Percentiles rank a stretch among this genome's conserved stretches.
Conservation (phyloP, 2,797 vertebrate genomes). For the Morelia viridis region DNA sequence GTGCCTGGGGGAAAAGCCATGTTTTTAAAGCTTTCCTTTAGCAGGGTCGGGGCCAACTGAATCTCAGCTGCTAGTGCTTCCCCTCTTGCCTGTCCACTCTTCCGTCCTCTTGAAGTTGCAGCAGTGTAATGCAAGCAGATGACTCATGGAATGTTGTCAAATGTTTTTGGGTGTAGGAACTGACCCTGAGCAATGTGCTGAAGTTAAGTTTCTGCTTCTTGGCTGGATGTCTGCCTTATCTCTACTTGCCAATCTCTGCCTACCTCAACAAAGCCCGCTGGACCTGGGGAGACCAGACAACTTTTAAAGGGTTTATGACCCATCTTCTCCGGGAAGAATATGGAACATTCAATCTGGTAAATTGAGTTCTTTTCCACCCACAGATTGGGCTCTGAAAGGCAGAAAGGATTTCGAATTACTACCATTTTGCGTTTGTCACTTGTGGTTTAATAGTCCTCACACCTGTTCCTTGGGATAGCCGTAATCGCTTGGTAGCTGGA, state of each 20-base stretch:
- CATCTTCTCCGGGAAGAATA: slow-evolving; percentile 96
- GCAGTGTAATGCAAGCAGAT: slow-evolving; percentile 65
- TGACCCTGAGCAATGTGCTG: slow-evolving; percentile 74
- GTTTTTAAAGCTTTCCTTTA: neutral
- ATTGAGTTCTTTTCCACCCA: slow-evolving; percentile 19
- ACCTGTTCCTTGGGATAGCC: slow-evolving; percentile 33
- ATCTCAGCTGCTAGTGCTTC: neutral
- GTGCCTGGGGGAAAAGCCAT: neutral
- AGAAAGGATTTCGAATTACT: slow-evolving; percentile 15
- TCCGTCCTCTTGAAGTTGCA: slow-evolving; percentile 68
- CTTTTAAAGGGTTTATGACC: slow-evolving; percentile 85
- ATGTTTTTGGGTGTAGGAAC: slow-evolving; percentile 79
- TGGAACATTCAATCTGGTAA: slow-evolving; percentile 91
- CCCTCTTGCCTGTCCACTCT: neutral
- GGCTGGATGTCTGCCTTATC: slow-evolving; percentile 87
- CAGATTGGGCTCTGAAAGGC: accelerated
- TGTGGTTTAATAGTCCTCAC: slow-evolving; percentile 9
- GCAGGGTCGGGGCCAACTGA: neutral
- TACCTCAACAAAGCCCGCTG: slow-evolving; percentile 86
- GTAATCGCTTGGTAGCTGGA: neutral
- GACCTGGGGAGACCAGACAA: slow-evolving; percentile 98
- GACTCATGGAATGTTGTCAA: slow-evolving; percentile 35
- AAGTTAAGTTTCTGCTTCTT: slow-evolving; percentile 82
- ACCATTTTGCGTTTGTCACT: neutral
- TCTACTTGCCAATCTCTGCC: slow-evolving; percentile 90